Conservation (phyloP, 2,888 invertebrate genomes). For the Hedychridium roseum region DNA sequence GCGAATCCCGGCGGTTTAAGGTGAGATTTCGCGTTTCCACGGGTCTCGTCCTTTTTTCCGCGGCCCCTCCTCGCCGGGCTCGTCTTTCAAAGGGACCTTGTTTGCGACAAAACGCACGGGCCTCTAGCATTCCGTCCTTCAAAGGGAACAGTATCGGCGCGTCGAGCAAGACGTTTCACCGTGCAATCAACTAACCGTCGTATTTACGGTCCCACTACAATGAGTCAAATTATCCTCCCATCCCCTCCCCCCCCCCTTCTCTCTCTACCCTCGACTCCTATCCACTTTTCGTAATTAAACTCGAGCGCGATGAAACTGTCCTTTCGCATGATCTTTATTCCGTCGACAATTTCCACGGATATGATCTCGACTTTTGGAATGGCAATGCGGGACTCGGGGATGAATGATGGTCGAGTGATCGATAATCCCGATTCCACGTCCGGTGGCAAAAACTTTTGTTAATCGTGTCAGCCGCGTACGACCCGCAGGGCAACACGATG, state of each 20-base stretch:
- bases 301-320: too few relatives aligned
- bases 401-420: background rate
- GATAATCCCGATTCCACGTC: conserved; percentile 22
- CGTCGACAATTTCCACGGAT: too few relatives aligned
- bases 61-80: conserved; percentile 2
- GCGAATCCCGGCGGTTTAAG: conserved; percentile 34
- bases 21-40: conserved; percentile 36
- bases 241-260: too few relatives aligned
- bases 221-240: too few relatives aligned
- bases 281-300: too few relatives aligned
- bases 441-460: conserved; percentile 19
- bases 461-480: conserved; percentile 27
- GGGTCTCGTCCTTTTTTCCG: conserved; percentile 10
- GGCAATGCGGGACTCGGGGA: background rate
- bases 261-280: too few relatives aligned
- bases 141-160: too few relatives aligned
- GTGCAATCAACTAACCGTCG: too few relatives aligned
- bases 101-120: conserved; percentile 29
- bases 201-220: too few relatives aligned
- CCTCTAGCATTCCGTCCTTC: conserved; percentile 3
- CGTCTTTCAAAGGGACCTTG: conserved; percentile 23
- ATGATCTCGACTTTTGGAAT: too few relatives aligned
- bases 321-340: too few relatives aligned
- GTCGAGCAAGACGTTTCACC: too few relatives aligned
- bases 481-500: conserved; percentile 34